A percentile compares a stretch with the other conserved stretches of the same genome.
These are phyloP conservation scores for Andrena flavipes DNA, from an alignment of 2,888 invertebrate genomes.

Conservation along the genomic window DNA sequence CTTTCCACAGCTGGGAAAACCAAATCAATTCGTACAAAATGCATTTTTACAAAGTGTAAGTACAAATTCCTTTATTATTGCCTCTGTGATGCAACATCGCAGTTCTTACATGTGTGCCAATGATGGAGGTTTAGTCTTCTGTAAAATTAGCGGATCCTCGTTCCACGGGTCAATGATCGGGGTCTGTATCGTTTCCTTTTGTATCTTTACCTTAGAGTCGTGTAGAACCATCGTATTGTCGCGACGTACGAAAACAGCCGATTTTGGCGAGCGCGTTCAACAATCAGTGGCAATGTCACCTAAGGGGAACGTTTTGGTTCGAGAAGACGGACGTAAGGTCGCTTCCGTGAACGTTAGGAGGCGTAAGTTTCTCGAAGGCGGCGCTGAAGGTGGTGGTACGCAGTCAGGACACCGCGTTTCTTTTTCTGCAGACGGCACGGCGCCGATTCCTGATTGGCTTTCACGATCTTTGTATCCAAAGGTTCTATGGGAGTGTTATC, in stretches of 20 bases:
- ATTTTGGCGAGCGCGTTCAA: background rate
- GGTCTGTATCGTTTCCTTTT: background rate
- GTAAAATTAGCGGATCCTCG: background rate
- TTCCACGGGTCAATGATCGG: background rate
- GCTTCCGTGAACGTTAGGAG: slow-evolving; percentile 77
- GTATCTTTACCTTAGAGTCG: background rate
- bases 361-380: slow-evolving; percentile 90
- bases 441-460: slow-evolving; percentile 79
- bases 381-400: slow-evolving; percentile 90
- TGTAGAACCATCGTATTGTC: slow-evolving; percentile 1
- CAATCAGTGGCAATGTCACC: slow-evolving; percentile 5
- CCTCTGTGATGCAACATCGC: slow-evolving; percentile 45
- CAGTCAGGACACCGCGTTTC: slow-evolving; percentile 88
- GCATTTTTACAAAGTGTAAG: slow-evolving; percentile 72
- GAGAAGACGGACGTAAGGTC: background rate
- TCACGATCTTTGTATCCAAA: slow-evolving; percentile 84
- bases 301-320: background rate
- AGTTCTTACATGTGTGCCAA: slow-evolving; percentile 39
- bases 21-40: slow-evolving; percentile 51
- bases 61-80: slow-evolving; percentile 81
- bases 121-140: background rate
- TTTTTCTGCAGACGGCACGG: slow-evolving; percentile 84
- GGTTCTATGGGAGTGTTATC: slow-evolving; percentile 86
- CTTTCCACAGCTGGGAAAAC: slow-evolving; percentile 5
- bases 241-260: background rate